Evolutionary conservation across 53 echinoderm and acorn worm genomes (phyloP).

Genomic region (Apostichopus leukothele): DNA sequence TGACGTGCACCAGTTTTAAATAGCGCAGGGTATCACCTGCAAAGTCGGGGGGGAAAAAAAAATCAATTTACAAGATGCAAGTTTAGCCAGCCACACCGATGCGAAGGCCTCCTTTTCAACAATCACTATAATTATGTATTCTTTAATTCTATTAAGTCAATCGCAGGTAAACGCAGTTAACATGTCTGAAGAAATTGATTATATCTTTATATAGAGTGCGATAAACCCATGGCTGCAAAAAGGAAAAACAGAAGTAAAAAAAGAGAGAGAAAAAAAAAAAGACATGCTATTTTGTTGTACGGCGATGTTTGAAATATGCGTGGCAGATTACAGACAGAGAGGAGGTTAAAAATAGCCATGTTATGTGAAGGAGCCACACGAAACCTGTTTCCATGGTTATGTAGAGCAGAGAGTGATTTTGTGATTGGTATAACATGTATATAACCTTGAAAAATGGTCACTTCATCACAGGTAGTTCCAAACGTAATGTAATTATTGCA

Average conservation of each 20-base stretch:
- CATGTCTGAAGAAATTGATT: constrained; percentile 11
- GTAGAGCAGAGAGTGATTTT: background rate
- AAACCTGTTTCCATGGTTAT: constrained; percentile 12
- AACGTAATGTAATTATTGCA: background rate
- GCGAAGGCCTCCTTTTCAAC: constrained; percentile 6
- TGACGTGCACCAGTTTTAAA: background rate
- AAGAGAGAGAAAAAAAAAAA: background rate
- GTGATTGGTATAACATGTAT: background rate
- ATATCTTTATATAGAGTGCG: background rate
- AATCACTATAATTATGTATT: constrained; percentile 15
- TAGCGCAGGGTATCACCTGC: constrained; percentile 11
- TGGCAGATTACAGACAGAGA: constrained; percentile 2
- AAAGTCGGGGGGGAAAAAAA: background rate
- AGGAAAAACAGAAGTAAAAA: no score
- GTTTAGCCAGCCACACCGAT: background rate
- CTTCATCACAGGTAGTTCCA: background rate
- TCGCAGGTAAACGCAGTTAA: constrained; percentile 6
- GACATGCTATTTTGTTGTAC: background rate
- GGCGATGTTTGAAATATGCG: background rate
- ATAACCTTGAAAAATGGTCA: background rate
- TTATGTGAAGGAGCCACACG: background rate
- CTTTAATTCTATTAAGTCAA: constrained; percentile 9
- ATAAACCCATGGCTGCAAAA: background rate
- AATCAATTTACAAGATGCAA: constrained; percentile 3
- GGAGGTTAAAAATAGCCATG: background rate